phyloP scores from a whole-genome alignment of 30 jellyfish, hydroid and myxozoan species.

The Cassiopea andromeda region DNA sequence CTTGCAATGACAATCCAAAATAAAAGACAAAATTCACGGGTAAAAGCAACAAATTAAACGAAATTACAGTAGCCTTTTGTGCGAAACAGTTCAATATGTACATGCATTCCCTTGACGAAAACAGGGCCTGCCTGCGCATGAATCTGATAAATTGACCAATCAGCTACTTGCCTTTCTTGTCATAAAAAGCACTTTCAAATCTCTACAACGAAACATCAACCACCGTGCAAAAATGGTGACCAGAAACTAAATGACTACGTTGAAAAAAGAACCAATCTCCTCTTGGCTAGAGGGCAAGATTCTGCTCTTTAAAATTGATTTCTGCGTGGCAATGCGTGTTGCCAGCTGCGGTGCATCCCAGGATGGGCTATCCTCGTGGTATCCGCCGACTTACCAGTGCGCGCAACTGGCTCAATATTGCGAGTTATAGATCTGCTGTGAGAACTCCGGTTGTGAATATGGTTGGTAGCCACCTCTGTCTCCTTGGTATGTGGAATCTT shows the following conservation, averaged over 20 bases:
- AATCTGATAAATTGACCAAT: background rate
- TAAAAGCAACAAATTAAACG: background rate
- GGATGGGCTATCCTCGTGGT: conserved; percentile 69
- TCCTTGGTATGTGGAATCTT: conserved; percentile 98
- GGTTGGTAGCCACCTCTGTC: conserved; percentile 99
- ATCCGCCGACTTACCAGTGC: conserved; percentile 80
- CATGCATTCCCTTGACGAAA: background rate
- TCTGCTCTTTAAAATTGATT: conserved; percentile 34
- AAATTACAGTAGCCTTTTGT: no score
- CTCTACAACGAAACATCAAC: conserved; percentile 1
- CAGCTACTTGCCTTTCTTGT: background rate
- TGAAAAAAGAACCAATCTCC: conserved; percentile 15
- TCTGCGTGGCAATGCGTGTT: background rate
- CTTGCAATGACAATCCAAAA: background rate
- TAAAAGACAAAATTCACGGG: background rate
- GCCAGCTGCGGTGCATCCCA: conserved; percentile 67
- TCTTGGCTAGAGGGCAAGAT: conserved; percentile 10
- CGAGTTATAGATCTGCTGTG: conserved; percentile 99
- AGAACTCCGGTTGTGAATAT: conserved; percentile 97
- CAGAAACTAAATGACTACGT: conserved; percentile 60
- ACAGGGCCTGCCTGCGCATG: background rate
- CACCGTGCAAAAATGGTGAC: conserved; percentile 32
- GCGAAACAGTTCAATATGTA: background rate
- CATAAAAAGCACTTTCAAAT: background rate
- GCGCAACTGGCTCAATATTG: conserved; percentile 93